phyloP scores from a whole-genome alignment of 1,140 invertebrate genomes.

The Halotydeus destructor region DNA sequence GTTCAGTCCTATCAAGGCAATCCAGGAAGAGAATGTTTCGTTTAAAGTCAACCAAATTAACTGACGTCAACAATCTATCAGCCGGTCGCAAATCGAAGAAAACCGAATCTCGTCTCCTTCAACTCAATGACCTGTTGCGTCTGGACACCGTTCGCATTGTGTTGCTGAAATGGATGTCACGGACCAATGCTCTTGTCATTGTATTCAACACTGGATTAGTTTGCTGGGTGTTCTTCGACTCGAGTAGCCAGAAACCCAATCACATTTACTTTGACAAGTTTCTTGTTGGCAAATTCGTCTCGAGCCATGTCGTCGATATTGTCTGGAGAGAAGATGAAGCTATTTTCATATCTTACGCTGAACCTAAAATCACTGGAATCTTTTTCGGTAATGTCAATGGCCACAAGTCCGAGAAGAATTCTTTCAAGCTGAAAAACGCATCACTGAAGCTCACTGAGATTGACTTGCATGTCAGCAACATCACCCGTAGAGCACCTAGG shows the following conservation, averaged over 20 bases:
- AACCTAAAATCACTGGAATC: slow-evolving; percentile 15
- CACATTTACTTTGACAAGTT: slow-evolving; percentile 13
- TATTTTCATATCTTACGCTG: slow-evolving; percentile 15
- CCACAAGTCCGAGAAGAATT: background rate
- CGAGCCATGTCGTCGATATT: slow-evolving; percentile 14
- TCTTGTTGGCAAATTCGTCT: slow-evolving; percentile 15
- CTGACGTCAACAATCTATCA: too few relatives aligned
- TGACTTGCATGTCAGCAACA: slow-evolving; percentile 1
- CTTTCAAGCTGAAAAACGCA: slow-evolving; percentile 1
- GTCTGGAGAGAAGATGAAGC: slow-evolving; percentile 9
- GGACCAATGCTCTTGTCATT: background rate
- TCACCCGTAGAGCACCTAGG: background rate
- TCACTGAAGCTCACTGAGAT: background rate
- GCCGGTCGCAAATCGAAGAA: too few relatives aligned
- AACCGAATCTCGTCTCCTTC: too few relatives aligned
- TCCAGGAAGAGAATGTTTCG: too few relatives aligned
- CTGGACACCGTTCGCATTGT: background rate
- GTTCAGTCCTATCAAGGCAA: too few relatives aligned
- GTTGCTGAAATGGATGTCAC: background rate
- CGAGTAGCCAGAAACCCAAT: slow-evolving; percentile 4
- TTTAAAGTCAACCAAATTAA: too few relatives aligned
- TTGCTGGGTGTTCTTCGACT: slow-evolving; percentile 8
- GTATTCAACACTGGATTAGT: slow-evolving; percentile 13
- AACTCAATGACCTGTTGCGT: background rate
- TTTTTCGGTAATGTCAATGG: background rate